phyloP scores from a whole-genome alignment of 1,140 invertebrate genomes.

The Cyphomyrmex costatus region DNA sequence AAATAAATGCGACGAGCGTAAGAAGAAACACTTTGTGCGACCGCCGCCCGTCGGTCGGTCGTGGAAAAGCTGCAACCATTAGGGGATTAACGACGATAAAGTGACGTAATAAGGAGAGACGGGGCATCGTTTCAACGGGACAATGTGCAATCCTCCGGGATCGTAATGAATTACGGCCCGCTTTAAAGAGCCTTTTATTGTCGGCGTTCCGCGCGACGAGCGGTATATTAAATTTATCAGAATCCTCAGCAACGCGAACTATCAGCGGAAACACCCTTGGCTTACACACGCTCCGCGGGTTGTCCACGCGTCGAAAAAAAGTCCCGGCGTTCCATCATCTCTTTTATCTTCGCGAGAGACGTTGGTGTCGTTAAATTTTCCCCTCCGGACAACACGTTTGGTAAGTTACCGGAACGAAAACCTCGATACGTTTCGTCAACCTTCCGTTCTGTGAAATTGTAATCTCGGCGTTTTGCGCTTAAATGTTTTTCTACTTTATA shows the following conservation, averaged over 20 bases:
- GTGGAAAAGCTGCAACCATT: constrained; percentile 59
- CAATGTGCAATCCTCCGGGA: constrained; percentile 54
- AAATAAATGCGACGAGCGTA: constrained; percentile 55
- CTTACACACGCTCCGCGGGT: background rate
- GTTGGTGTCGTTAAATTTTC: constrained; percentile 35
- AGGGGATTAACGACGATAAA: constrained; percentile 66
- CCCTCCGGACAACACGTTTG: background rate
- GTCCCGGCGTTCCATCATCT: constrained; percentile 29
- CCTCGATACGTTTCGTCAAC: background rate
- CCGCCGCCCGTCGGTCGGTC: constrained; percentile 29
- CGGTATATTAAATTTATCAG: constrained; percentile 52
- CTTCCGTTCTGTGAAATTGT: background rate
- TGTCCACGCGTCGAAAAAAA: constrained; percentile 19
- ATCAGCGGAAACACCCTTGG: constrained; percentile 31
- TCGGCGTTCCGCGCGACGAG: constrained; percentile 33
- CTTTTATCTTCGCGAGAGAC: constrained; percentile 3
- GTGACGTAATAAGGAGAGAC: constrained; percentile 63
- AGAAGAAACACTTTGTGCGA: constrained; percentile 58
- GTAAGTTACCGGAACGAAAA: constrained; percentile 31
- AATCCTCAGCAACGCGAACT: constrained; percentile 22
- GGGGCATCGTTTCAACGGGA: constrained; percentile 53
- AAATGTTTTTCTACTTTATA: background rate
- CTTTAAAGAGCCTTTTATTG: constrained; percentile 62
- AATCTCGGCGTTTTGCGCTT: background rate
- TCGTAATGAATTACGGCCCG: constrained; percentile 61